Evolutionary conservation across 2,113 vertebrate species (phyloP), one percentile per base, ranked within the genome.

Genomic region (Oostethus manadensis): DNA sequence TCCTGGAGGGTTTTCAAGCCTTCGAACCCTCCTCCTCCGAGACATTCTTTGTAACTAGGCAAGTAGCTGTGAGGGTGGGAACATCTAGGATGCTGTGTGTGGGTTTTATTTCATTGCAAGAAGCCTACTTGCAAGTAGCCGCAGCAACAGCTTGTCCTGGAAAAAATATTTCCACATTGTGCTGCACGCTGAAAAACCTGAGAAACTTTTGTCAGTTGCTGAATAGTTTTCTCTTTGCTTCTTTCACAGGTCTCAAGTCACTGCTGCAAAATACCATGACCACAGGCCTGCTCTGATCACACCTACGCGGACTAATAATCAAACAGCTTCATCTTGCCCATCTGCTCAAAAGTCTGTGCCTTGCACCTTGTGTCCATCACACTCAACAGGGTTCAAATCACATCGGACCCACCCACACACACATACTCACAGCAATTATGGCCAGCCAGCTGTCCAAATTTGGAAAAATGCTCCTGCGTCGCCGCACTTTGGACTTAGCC

Each of bases 381-480:
- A 73, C 77, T 60, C 58, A 15, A 33, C 13, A 65, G 60, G 68
- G 35, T 59, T 71, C 64, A 56, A 78, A 71, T 62, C 70, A 1
- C 63, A 47, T 6, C 55, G 69, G 44, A 3, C 77, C 69, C 81
- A 78, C 76, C 26, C 56, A 51, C 53, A 60, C 76, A 35, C 56
- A 51, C 53, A 60, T 1, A 8, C 44, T 56, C 68, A 29, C 72
- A 66, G 57, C 67, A 66, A 86, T 71, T 62, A 95, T 94, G 93
- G 65, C 82, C 1, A 58, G 62, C 62, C 82, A 77, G 61, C 79
- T 99, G 66, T 42, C 79, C 23, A 76, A 51, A 6, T 68, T 95
- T 48, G 93, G 93, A 61, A 92, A 84, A 68, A 89, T 73, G 61
- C 84, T 99, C 71, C 84, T 97, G 60, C 93, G 95, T 14, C 92